Conservation (phyloP, 2,113 vertebrate species). For the Crocuta crocuta region DNA sequence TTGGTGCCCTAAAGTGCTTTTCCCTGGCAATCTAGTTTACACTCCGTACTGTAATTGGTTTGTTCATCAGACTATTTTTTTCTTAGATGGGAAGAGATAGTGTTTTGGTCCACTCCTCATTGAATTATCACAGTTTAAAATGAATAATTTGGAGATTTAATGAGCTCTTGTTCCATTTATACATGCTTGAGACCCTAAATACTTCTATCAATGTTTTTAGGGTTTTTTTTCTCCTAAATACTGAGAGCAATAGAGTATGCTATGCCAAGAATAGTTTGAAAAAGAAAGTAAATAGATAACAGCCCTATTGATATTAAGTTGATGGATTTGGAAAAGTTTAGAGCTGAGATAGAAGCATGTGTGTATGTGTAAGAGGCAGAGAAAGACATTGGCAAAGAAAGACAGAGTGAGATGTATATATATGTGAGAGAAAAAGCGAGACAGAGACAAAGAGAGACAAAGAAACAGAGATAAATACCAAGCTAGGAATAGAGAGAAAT, state of each 20-base stretch:
- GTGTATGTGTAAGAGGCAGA: background rate
- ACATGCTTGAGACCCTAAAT: slow-evolving; percentile 4
- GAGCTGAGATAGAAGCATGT: background rate
- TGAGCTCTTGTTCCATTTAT: slow-evolving; percentile 28
- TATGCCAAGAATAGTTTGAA: background rate
- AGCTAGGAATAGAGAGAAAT: background rate
- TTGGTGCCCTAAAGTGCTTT: slow-evolving; percentile 10
- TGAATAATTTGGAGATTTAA: slow-evolving; percentile 56
- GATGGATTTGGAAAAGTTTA: slow-evolving; percentile 35
- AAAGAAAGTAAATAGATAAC: slow-evolving; percentile 19
- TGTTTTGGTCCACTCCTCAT: slow-evolving; percentile 55
- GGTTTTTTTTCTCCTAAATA: background rate
- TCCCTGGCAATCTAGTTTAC: background rate
- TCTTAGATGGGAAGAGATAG: slow-evolving; percentile 26
- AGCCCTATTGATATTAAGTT: background rate
- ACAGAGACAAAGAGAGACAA: background rate
- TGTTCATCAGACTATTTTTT: slow-evolving; percentile 46
- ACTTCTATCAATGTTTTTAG: background rate
- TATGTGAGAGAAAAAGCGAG: background rate
- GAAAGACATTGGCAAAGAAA: background rate
- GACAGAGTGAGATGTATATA: background rate
- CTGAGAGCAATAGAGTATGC: background rate
- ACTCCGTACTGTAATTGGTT: slow-evolving; percentile 42
- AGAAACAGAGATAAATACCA: background rate
- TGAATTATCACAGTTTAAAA: slow-evolving; percentile 53